Conservation (phyloP, 2,888 invertebrate genomes). For the Operophtera brumata region DNA sequence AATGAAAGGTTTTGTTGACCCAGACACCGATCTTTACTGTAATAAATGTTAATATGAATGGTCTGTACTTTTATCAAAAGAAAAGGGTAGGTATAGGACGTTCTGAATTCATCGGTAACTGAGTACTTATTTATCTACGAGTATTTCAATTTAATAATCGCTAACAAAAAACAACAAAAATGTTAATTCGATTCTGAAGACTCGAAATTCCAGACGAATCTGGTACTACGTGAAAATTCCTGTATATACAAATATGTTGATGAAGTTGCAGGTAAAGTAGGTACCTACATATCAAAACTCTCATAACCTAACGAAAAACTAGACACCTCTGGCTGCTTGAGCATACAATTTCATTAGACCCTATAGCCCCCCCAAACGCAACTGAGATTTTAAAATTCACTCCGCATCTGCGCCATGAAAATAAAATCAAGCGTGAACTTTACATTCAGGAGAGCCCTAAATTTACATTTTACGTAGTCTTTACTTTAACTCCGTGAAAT, state of each 20-base stretch:
- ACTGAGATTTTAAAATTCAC: slow-evolving; percentile 58
- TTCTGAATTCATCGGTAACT: too few relatives aligned
- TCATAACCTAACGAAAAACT: background rate
- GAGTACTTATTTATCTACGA: too few relatives aligned
- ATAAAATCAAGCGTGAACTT: slow-evolving; percentile 71
- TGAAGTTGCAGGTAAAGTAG: too few relatives aligned
- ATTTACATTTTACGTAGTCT: slow-evolving; percentile 63
- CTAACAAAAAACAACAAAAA: too few relatives aligned
- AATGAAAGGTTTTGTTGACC: slow-evolving; percentile 3
- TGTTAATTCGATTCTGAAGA: too few relatives aligned
- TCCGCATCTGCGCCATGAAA: slow-evolving; percentile 50
- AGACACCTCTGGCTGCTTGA: background rate
- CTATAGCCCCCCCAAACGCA: too few relatives aligned
- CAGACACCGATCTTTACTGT: slow-evolving; percentile 1
- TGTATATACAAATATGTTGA: too few relatives aligned
- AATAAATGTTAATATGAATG: background rate
- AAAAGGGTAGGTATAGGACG: too few relatives aligned
- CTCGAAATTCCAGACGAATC: too few relatives aligned
- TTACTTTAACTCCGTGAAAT: slow-evolving; percentile 56
- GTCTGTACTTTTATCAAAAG: background rate
- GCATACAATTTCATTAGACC: slow-evolving; percentile 44
- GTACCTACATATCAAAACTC: too few relatives aligned
- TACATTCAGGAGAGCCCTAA: slow-evolving; percentile 55
- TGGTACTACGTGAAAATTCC: too few relatives aligned
- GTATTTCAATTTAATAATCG: too few relatives aligned